Evolutionary conservation across 2,797 vertebrate species (phyloP).

Genomic region (Xiphophorus birchmanni): DNA sequence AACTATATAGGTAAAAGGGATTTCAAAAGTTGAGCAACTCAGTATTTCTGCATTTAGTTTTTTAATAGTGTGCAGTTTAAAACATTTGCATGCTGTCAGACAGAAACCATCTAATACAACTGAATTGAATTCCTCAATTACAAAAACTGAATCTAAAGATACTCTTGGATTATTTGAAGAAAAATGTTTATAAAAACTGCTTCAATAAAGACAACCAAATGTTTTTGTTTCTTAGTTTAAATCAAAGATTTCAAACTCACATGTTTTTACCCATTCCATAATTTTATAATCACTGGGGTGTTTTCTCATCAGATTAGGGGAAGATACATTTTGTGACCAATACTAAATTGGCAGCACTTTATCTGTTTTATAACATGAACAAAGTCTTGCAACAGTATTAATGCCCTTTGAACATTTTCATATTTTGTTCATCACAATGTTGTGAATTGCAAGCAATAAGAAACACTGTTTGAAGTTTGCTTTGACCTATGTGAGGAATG

Average conservation of each 20-base stretch:
- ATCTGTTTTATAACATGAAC: neutral
- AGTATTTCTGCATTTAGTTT: neutral
- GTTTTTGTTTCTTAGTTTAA: neutral
- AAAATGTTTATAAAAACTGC: neutral
- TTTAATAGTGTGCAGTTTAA: neutral
- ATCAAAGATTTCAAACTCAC: neutral
- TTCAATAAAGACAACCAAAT: neutral
- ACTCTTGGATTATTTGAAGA: neutral
- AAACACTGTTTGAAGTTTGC: neutral
- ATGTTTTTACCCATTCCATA: neutral
- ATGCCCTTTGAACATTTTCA: neutral
- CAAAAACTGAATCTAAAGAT: neutral
- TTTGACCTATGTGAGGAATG: neutral
- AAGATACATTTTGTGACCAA: neutral
- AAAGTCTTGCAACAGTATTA: neutral
- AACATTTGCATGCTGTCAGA: neutral
- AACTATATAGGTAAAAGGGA: slow-evolving; percentile 5
- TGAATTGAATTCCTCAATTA: neutral
- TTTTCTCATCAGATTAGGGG: neutral
- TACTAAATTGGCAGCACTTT: neutral
- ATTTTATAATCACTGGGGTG: neutral
- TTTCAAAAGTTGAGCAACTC: slow-evolving; percentile 5
- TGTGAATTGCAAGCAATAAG: neutral
- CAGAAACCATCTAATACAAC: neutral
- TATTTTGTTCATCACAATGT: neutral